phyloP scores from a whole-genome alignment of 2,797 vertebrate genomes.

The Petrocephalus sullivani region DNA sequence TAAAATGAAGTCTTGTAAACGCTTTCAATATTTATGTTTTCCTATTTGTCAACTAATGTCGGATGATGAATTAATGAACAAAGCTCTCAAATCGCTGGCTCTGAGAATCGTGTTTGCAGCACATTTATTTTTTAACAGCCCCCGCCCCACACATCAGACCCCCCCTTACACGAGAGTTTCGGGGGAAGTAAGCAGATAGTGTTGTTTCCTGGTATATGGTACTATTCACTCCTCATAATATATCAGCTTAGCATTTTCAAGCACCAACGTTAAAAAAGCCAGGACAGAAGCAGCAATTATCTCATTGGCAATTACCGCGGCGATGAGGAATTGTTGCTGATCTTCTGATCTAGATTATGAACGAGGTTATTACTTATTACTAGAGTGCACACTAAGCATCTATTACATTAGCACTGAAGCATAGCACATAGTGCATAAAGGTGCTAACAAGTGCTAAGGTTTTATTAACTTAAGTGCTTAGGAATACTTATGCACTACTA shows the following conservation, averaged over 20 bases:
- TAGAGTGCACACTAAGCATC: background rate
- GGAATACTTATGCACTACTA: background rate
- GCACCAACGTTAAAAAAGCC: constrained; percentile 49
- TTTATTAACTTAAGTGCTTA: background rate
- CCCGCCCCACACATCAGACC: background rate
- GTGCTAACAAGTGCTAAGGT: background rate
- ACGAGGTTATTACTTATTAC: background rate
- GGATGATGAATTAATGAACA: constrained; percentile 72
- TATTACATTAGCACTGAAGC: background rate
- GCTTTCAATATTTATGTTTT: constrained; percentile 72
- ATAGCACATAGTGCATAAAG: background rate
- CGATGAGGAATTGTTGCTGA: constrained; percentile 56
- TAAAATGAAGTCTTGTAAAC: constrained; percentile 64
- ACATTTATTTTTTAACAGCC: constrained; percentile 70
- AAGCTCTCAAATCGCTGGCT: constrained; percentile 57
- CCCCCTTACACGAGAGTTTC: constrained; percentile 62
- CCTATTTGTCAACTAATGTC: constrained; percentile 73
- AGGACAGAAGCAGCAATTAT: constrained; percentile 54
- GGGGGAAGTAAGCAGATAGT: constrained; percentile 66
- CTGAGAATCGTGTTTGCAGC: constrained; percentile 54
- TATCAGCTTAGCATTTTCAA: constrained; percentile 41
- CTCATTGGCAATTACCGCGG: constrained; percentile 57
- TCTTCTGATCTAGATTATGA: constrained; percentile 23
- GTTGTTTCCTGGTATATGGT: constrained; percentile 62
- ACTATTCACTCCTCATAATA: constrained; percentile 52